Evolutionary conservation across 2,888 invertebrate species (phyloP).

Genomic region (Drosophila leonis): DNA sequence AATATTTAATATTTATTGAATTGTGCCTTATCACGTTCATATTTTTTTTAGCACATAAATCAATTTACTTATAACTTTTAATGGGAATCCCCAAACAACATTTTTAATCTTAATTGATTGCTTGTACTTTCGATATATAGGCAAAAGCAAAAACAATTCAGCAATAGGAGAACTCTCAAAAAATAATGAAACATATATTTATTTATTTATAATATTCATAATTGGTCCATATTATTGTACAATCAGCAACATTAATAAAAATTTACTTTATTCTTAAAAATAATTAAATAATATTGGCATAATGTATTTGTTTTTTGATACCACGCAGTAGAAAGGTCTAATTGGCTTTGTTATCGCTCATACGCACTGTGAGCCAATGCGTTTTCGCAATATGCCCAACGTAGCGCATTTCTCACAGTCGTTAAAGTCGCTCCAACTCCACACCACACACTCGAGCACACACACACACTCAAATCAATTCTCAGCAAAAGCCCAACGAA

Average conservation of each 20-base stretch:
- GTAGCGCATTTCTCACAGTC: conserved; percentile 65
- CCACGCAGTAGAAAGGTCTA: conserved; percentile 1
- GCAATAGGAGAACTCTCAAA: background rate
- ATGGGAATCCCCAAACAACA: background rate
- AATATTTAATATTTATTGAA: background rate
- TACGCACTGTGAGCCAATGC: conserved; percentile 23
- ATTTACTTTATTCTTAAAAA: background rate
- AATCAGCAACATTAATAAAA: no score
- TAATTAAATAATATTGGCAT: background rate
- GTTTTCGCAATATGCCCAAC: conserved; percentile 51
- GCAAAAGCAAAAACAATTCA: background rate
- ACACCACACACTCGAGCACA: conserved; percentile 4
- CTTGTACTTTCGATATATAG: background rate
- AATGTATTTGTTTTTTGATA: background rate
- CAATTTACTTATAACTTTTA: background rate
- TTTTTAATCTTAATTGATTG: background rate
- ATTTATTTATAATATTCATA: background rate
- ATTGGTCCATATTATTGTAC: no score
- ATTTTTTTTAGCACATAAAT: background rate
- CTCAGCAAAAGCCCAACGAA: conserved; percentile 49
- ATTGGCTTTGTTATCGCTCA: conserved; percentile 36
- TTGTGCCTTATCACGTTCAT: background rate
- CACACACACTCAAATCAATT: conserved; percentile 19
- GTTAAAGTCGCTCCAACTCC: conserved; percentile 43
- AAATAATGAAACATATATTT: background rate